Conservation (phyloP, 2,113 vertebrate species). For the Felis chaus region DNA sequence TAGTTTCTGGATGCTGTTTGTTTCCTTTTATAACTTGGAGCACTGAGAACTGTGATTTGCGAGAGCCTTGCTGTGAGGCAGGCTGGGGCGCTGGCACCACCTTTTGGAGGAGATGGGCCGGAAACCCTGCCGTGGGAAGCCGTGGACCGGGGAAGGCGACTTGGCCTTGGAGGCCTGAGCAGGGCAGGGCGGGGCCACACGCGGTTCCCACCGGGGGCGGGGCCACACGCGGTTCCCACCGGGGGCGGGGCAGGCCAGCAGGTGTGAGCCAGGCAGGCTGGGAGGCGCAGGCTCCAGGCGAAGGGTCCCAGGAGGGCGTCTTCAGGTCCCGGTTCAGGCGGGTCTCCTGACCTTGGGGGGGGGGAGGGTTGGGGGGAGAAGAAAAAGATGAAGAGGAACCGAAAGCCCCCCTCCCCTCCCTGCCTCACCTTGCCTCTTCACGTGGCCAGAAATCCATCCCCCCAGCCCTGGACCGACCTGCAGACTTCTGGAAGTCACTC, state of each 20-base stretch:
- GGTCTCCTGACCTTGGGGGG: rapidly evolving
- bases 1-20: rapidly evolving
- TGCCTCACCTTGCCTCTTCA: background rate
- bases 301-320: background rate
- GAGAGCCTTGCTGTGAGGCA: rapidly evolving
- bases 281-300: rapidly evolving
- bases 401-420: background rate
- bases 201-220: rapidly evolving
- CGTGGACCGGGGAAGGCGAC: rapidly evolving
- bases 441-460: background rate
- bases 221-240: rapidly evolving
- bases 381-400: no score
- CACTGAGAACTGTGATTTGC: rapidly evolving
- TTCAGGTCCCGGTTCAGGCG: background rate
- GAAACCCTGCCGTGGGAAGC: background rate
- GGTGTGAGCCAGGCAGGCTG: rapidly evolving
- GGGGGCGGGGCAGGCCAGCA: rapidly evolving
- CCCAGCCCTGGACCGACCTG: rapidly evolving
- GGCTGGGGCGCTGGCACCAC: background rate
- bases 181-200: rapidly evolving
- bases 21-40: background rate
- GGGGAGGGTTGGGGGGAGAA: background rate
- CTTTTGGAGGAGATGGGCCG: background rate
- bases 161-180: rapidly evolving
- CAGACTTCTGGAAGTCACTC: background rate